Conservation (phyloP, 2,797 vertebrate genomes). For the Serranus cabrilla region DNA sequence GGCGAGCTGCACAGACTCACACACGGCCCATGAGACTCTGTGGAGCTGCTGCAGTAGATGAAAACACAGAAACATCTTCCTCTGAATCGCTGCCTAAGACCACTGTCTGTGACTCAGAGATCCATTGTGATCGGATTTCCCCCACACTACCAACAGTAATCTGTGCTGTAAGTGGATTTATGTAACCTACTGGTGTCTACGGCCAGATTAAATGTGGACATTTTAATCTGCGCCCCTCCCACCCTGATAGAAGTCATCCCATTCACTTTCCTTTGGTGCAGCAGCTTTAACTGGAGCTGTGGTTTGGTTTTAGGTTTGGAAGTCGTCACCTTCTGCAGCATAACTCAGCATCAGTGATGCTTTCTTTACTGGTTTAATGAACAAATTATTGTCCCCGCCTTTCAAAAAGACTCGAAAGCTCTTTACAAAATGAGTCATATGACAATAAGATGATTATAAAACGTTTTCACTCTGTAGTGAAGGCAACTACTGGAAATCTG, state of each 20-base stretch:
- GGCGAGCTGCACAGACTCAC: conserved; percentile 8
- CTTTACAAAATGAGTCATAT: too few relatives aligned
- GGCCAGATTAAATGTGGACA: conserved; percentile 68
- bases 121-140: conserved; percentile 66
- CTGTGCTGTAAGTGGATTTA: conserved; percentile 76
- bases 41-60: background rate
- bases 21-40: background rate
- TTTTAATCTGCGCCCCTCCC: conserved; percentile 68
- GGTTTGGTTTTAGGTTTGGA: too few relatives aligned
- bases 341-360: too few relatives aligned
- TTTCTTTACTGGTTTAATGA: background rate
- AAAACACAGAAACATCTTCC: conserved; percentile 33
- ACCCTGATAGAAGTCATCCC: conserved; percentile 28
- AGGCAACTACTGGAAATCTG: background rate
- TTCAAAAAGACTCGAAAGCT: background rate
- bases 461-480: background rate
- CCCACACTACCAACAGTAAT: conserved; percentile 67
- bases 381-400: background rate
- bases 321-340: too few relatives aligned
- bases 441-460: too few relatives aligned
- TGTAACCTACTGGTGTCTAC: conserved; percentile 73
- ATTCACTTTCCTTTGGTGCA: conserved; percentile 43
- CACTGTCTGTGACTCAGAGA: conserved; percentile 44
- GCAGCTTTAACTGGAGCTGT: background rate
- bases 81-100: conserved; percentile 41